Conservation (phyloP, 2,888 invertebrate genomes). For the Xylocampa areola region DNA sequence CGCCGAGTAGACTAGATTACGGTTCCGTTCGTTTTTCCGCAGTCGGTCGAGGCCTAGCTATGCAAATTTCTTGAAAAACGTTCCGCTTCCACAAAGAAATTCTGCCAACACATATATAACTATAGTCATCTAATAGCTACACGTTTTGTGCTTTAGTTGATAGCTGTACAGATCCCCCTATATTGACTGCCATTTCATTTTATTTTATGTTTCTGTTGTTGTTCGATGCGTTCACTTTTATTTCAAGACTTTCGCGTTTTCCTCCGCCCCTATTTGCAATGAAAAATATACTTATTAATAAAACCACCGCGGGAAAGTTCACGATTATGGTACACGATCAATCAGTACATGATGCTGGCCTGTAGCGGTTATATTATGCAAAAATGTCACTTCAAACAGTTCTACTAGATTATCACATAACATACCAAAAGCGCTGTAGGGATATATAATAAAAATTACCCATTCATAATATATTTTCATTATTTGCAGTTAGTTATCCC, state of each 20-base stretch:
- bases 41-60: constrained; percentile 67
- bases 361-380: background rate
- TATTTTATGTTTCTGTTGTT: constrained; percentile 44
- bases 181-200: constrained; percentile 22
- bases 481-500: no score
- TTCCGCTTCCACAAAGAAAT: constrained; percentile 61
- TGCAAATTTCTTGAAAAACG: constrained; percentile 75
- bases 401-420: constrained; percentile 31
- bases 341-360: background rate
- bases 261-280: constrained; percentile 4
- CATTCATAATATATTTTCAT: no score
- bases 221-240: constrained; percentile 12
- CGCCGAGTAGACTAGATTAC: constrained; percentile 62
- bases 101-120: constrained; percentile 4
- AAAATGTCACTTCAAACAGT: constrained; percentile 14
- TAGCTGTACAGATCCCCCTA: constrained; percentile 21
- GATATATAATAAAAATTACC: no score
- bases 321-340: background rate
- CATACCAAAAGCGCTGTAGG: no score
- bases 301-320: constrained; percentile 1
- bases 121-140: constrained; percentile 33
- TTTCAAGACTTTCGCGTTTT: constrained; percentile 2
- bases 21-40: constrained; percentile 63
- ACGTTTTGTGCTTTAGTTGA: constrained; percentile 33
- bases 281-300: constrained; percentile 10